Percentiles rank a stretch among this genome's conserved stretches.
Conservation (phyloP, 2,888 invertebrate genomes). For the Theristus sp. region DNA sequence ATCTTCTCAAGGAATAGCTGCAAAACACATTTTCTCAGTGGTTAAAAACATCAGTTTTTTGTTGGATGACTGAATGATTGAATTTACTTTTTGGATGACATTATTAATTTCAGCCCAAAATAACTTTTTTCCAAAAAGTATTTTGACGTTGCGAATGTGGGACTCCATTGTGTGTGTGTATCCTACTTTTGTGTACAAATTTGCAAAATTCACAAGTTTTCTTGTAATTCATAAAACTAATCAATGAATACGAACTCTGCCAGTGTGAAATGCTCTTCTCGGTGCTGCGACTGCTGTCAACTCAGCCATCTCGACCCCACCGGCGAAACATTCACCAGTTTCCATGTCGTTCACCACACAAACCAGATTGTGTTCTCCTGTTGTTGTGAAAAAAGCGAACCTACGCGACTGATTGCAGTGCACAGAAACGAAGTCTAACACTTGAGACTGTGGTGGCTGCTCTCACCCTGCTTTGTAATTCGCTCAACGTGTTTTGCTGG, state of each 20-base stretch:
- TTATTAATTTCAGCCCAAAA: too few relatives aligned
- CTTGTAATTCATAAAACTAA: too few relatives aligned
- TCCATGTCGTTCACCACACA: not conserved
- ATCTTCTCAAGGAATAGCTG: not conserved
- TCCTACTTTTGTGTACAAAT: not conserved
- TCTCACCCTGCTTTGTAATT: not conserved
- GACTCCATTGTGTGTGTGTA: not conserved
- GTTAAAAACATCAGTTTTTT: too few relatives aligned
- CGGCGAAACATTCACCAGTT: not conserved
- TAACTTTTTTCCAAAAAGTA: too few relatives aligned
- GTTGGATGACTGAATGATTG: too few relatives aligned
- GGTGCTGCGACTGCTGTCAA: not conserved
- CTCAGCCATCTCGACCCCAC: not conserved
- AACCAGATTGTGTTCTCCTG: not conserved
- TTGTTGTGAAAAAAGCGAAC: not conserved
- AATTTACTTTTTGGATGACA: too few relatives aligned
- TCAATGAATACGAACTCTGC: too few relatives aligned
- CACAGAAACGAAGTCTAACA: too few relatives aligned
- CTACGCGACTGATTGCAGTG: too few relatives aligned
- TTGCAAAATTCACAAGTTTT: too few relatives aligned
- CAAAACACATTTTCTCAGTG: not conserved
- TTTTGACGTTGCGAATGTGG: too few relatives aligned
- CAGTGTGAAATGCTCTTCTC: not conserved
- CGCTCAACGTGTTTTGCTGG: not conserved
- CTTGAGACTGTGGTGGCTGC: not conserved